phyloP scores from a whole-genome alignment of 2,113 vertebrate species.

The Oceanodroma tethys region DNA sequence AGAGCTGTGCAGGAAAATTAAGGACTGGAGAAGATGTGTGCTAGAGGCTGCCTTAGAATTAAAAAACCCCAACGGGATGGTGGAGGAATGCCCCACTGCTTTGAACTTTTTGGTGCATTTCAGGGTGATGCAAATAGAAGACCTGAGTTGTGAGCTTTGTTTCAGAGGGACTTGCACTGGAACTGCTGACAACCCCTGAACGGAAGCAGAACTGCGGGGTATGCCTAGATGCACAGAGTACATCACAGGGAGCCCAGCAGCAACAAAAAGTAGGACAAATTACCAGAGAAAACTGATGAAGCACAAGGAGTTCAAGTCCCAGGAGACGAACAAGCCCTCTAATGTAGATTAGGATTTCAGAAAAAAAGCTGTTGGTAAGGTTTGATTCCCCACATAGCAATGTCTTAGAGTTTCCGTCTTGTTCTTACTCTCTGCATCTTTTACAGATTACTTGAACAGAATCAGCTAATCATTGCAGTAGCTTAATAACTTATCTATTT shows the following conservation, averaged over 20 bases:
- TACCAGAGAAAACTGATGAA: not conserved
- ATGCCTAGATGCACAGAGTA: not conserved
- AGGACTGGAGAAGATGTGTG: not conserved
- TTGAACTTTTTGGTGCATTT: not conserved
- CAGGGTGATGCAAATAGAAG: not conserved
- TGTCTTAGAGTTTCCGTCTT: not conserved
- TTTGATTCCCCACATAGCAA: not conserved
- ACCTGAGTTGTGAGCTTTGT: not conserved
- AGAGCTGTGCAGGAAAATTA: not conserved
- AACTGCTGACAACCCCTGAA: not conserved
- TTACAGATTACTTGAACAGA: not conserved
- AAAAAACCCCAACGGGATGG: not conserved
- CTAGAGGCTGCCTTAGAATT: not conserved
- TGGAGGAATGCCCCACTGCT: not conserved
- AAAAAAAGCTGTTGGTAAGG: not conserved
- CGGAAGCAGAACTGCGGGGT: not conserved
- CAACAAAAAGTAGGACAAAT: not conserved
- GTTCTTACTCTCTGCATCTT: not conserved
- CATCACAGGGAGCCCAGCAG: not conserved
- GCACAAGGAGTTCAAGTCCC: not conserved
- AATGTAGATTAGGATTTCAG: not conserved
- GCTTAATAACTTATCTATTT: not conserved
- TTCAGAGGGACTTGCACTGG: not conserved
- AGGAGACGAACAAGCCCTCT: not conserved
- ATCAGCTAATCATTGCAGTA: not conserved